Evolutionary conservation across 2,888 invertebrate species (phyloP), one percentile per base, ranked within the genome.

Genomic region (Pristionchus maxplancki): DNA sequence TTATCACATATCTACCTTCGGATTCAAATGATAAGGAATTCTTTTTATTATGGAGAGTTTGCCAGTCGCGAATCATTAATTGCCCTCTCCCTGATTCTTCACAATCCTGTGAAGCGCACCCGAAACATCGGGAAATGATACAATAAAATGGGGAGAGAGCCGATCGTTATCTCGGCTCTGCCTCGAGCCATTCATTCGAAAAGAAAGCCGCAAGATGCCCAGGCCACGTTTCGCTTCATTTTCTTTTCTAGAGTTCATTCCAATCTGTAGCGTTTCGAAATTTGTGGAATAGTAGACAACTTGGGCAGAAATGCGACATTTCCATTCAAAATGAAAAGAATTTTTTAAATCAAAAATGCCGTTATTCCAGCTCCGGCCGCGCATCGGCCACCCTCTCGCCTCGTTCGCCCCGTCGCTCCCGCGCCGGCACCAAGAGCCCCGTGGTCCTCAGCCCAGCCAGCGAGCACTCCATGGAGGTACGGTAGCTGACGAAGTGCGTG

Each of bases 381-480:
- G 67, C 87, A 3, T 85, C 85, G 85, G 67, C 40, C n/a, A 86
- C 89, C 20, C 74, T 88, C 85, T 88, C 88, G n/a, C 88, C 90
- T 34, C 90, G 89, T 50, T 91, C 91, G 53, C 91, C 92, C 13
- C 84, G 91, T 24, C 87, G 92, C 86, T 91, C 91, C 0, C 89
- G 91, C 8, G 92, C 93, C 0, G 94, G 94, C 74, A 93, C 92
- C 13, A 94, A 94, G 89, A 91, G 92, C 74, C 93, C 94, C 0
- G 92, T 94, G 11, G 88, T 92, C n/a, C 82, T 92, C 13, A 92
- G 93, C 48, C 94, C 94, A 15, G 90, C 91, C 31, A 91, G 90
- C 83, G 94, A 94, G 86, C 93, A 94, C 88, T 91, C 92, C 20
- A 95, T 94, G 94, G 93, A 93, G 89, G 94, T 94, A 62, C 37